Conservation (phyloP, 2,113 vertebrate genomes). For the Amphiprion percula region DNA sequence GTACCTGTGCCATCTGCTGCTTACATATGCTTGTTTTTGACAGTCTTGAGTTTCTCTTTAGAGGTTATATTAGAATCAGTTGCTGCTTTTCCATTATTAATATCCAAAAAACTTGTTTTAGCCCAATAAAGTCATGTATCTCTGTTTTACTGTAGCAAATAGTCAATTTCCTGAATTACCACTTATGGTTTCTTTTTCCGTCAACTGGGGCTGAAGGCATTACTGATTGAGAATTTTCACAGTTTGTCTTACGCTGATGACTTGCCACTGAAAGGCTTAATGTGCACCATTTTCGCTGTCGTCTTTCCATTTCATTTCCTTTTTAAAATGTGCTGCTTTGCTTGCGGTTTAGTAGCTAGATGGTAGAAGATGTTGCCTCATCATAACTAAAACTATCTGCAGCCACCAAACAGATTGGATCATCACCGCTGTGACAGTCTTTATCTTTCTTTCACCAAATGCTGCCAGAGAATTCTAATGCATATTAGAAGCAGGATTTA, state of each 20-base stretch:
- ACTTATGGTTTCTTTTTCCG: neutral
- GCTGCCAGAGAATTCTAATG: slow-evolving; percentile 16
- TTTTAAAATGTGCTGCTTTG: slow-evolving; percentile 24
- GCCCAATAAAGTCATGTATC: slow-evolving; percentile 13
- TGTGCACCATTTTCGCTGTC: slow-evolving; percentile 12
- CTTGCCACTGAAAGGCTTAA: slow-evolving; percentile 27
- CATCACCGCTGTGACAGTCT: neutral
- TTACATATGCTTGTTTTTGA: slow-evolving; percentile 25
- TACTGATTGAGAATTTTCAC: slow-evolving; percentile 34
- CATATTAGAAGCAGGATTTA: slow-evolving; percentile 30
- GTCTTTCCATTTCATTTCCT: slow-evolving; percentile 40
- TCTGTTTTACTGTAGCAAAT: slow-evolving; percentile 1
- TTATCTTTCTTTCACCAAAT: neutral
- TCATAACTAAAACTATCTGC: neutral
- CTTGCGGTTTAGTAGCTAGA: slow-evolving; percentile 31
- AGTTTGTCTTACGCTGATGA: slow-evolving; percentile 22
- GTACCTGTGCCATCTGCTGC: slow-evolving; percentile 41
- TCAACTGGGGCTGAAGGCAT: neutral
- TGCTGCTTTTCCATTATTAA: slow-evolving; percentile 2
- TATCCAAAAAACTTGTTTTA: neutral
- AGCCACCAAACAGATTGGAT: slow-evolving; percentile 15
- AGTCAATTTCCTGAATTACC: slow-evolving; percentile 15
- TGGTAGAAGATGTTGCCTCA: neutral
- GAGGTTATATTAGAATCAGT: neutral
- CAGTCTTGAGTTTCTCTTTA: neutral